These are phyloP conservation scores for Acropora tenuis DNA, from an alignment of 64 coral and sea anemone genomes.

Conservation along the genomic window DNA sequence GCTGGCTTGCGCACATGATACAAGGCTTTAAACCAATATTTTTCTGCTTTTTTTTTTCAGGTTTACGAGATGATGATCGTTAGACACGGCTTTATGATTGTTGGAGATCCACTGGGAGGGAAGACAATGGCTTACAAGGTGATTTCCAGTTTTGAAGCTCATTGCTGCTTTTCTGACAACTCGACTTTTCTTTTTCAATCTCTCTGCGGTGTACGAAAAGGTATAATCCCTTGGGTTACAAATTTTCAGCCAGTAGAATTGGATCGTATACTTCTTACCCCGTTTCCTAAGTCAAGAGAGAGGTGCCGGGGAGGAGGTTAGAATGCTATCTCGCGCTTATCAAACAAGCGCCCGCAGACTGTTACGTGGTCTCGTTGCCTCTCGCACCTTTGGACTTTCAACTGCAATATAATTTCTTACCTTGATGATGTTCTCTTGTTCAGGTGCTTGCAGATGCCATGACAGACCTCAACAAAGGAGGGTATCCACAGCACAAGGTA, in stretches of 20 bases:
- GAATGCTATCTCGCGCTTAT: too few relatives aligned
- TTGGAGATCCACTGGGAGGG: slow-evolving; percentile 95
- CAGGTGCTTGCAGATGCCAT: slow-evolving; percentile 93
- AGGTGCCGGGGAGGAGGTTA: too few relatives aligned
- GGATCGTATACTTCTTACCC: too few relatives aligned
- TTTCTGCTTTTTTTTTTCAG: slow-evolving; percentile 1
- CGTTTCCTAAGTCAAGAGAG: too few relatives aligned
- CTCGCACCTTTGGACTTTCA: not conserved
- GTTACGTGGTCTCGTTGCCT: not conserved
- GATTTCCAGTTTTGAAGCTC: not conserved
- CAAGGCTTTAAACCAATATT: too few relatives aligned
- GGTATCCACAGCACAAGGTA: slow-evolving; percentile 82
- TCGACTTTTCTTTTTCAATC: not conserved
- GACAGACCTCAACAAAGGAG: slow-evolving; percentile 93
- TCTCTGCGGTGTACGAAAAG: too few relatives aligned
- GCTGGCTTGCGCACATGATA: too few relatives aligned
- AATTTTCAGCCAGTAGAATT: too few relatives aligned
- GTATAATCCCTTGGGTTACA: too few relatives aligned
- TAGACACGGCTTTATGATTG: slow-evolving; percentile 92
- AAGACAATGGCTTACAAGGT: slow-evolving; percentile 99
- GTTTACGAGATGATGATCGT: slow-evolving; percentile 89
- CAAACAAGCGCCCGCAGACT: too few relatives aligned
- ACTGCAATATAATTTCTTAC: not conserved
- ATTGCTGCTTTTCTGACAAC: not conserved
- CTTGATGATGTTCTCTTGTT: not conserved